Base-by-base conservation (phyloP, 30 jellyfish, hydroid and myxozoan species). In the Morbakka virulenta region DNA sequence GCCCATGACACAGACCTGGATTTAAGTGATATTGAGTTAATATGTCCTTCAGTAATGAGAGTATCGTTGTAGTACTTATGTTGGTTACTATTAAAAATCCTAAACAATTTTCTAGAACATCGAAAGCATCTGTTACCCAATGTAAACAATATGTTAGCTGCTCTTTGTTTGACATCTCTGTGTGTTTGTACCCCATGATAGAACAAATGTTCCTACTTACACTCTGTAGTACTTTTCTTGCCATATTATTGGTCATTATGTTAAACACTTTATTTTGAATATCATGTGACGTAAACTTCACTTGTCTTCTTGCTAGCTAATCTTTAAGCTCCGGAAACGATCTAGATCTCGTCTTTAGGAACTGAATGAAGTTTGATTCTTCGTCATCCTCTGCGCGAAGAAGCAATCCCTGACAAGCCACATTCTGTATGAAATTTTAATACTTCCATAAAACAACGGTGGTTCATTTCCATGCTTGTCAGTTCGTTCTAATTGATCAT, bases 321-420 rank as follows among this genome's bases (percentile, higher is more conserved):
- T 52, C 85, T 4, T 69, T 36, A 23, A 76, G 31, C 30, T 14
- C 31, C 22, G 32, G 85, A 76, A 20, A 21, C 9, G 29, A 35
- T 63, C 28, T 61, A 22, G 48, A 20, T 21, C 85, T 33, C 14
- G 34, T 32, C 28, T 62, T 76, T n/a, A 62, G 25, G 26, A 76
- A 49, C 72, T 76, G 88, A 25, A 17, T 2, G 25, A 76, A 76
- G 49, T 64, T 76, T 29, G 88, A 62, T 24, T 64, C 57, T 65
- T 77, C 85, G 28, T 74, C 86, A 1, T 17, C 36, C 26, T 77
- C 85, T 20, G 83, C 85, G 47, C 64, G 82, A 13, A 77, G 36
- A 36, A 83, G 83, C 20, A 62, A 29, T 14, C 89, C 89, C 50
- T 77, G 89, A 23, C 89, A 49, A 17, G 83, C 73, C 21, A 64